phyloP scores from a whole-genome alignment of 2,113 vertebrate species.

The Pelecanus crispus region DNA sequence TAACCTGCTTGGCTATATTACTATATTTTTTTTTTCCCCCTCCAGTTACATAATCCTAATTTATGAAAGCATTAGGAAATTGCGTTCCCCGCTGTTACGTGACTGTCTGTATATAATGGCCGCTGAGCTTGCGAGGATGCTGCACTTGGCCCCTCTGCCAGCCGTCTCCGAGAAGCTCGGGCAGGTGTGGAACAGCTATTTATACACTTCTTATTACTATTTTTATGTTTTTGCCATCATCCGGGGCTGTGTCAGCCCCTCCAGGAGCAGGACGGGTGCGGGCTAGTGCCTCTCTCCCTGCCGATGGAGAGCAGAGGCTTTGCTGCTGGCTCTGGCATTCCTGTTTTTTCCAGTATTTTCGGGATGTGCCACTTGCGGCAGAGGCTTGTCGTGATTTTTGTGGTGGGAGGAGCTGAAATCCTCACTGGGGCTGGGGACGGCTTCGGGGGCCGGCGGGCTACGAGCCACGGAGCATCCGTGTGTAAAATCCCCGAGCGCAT shows the following conservation, averaged over 20 bases:
- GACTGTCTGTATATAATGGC: background rate
- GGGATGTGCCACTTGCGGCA: background rate
- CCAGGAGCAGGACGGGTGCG: background rate
- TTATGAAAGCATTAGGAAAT: background rate
- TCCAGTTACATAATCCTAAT: background rate
- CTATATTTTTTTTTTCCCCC: background rate
- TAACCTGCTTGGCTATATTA: conserved; percentile 24
- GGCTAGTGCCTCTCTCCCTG: background rate
- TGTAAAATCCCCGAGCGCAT: background rate
- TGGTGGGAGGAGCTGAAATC: background rate
- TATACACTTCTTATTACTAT: no score
- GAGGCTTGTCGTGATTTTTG: background rate
- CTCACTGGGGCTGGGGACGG: background rate
- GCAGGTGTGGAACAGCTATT: background rate
- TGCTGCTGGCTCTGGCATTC: background rate
- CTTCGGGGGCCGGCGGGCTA: background rate
- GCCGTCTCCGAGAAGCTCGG: background rate
- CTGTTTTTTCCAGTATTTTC: background rate
- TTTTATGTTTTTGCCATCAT: background rate
- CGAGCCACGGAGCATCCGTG: background rate
- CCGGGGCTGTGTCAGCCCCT: background rate
- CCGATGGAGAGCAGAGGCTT: background rate
- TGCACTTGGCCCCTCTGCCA: background rate
- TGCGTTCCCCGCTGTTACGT: background rate
- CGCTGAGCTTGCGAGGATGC: background rate